These are phyloP conservation scores for Lathronympha strigana DNA, from an alignment of 2,888 invertebrate genomes.

Conservation along the genomic window DNA sequence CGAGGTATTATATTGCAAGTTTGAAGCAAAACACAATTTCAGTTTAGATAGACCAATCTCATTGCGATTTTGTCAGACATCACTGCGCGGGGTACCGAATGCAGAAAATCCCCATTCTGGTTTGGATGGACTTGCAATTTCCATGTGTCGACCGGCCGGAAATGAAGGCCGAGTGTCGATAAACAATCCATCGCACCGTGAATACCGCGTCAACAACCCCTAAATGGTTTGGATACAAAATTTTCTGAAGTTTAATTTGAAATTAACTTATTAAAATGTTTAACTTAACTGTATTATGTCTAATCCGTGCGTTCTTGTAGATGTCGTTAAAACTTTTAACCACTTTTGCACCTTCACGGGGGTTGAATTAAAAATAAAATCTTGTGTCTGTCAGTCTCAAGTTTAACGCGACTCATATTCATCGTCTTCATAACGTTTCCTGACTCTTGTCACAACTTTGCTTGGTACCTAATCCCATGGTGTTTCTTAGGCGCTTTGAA, in stretches of 20 bases:
- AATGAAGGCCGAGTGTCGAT: constrained; percentile 67
- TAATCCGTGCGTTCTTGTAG: too few species aligned
- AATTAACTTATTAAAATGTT: too few species aligned
- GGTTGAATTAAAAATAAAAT: too few species aligned
- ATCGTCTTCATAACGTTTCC: too few species aligned
- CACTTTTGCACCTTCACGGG: too few species aligned
- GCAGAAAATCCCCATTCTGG: constrained; percentile 41
- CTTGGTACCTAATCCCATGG: too few species aligned
- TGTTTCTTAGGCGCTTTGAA: too few species aligned
- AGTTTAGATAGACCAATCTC: not conserved
- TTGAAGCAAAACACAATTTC: not conserved
- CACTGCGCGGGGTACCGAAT: constrained; percentile 9
- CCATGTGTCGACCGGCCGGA: constrained; percentile 69
- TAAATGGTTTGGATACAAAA: not conserved
- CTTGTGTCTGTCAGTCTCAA: too few species aligned
- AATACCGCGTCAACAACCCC: constrained; percentile 6
- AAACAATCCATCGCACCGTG: constrained; percentile 49
- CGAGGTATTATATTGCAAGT: not conserved
- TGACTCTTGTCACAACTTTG: too few species aligned
- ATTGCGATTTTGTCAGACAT: constrained; percentile 18
- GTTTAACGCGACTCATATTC: too few species aligned
- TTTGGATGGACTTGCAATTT: constrained; percentile 68
- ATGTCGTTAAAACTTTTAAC: too few species aligned
- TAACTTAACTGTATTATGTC: too few species aligned
- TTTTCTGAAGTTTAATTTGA: not conserved